Evolutionary conservation across 1,140 invertebrate species (phyloP).

Genomic region (Ceratina australensis): DNA sequence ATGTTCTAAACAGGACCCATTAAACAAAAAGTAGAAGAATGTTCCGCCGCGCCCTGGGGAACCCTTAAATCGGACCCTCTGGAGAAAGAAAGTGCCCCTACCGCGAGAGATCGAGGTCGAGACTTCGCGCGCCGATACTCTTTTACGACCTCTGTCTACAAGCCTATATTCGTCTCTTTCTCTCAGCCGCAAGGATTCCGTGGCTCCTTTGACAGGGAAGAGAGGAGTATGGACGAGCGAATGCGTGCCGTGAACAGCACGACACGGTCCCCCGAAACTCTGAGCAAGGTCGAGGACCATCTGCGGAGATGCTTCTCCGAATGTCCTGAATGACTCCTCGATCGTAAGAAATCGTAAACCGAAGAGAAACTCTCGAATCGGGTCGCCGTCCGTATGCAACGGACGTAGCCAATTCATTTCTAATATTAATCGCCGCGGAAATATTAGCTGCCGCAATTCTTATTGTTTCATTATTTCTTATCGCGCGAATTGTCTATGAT

Average conservation of each 20-base stretch:
- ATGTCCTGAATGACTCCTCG: constrained; percentile 15
- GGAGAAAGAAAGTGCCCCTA: constrained; percentile 64
- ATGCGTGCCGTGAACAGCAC: background rate
- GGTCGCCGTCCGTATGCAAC: constrained; percentile 1
- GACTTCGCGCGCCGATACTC: constrained; percentile 54
- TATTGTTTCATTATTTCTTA: background rate
- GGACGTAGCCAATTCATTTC: constrained; percentile 18
- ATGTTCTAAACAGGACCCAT: background rate
- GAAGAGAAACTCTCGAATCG: constrained; percentile 28
- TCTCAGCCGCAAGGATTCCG: constrained; percentile 11
- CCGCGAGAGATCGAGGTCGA: constrained; percentile 67
- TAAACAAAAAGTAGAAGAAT: background rate
- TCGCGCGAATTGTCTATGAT: too few relatives aligned
- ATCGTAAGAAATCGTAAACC: constrained; percentile 11
- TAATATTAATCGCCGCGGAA: background rate
- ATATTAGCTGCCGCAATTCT: background rate
- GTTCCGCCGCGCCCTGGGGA: constrained; percentile 13
- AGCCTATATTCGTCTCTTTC: background rate
- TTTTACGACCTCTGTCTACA: constrained; percentile 53
- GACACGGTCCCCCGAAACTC: constrained; percentile 33
- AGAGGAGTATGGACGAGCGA: background rate
- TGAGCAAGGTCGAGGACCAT: constrained; percentile 37
- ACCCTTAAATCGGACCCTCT: constrained; percentile 36
- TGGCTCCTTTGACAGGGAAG: background rate
- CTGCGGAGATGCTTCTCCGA: background rate